phyloP scores from a whole-genome alignment of 2,888 invertebrate genomes.

The Nymphalis polychloros region DNA sequence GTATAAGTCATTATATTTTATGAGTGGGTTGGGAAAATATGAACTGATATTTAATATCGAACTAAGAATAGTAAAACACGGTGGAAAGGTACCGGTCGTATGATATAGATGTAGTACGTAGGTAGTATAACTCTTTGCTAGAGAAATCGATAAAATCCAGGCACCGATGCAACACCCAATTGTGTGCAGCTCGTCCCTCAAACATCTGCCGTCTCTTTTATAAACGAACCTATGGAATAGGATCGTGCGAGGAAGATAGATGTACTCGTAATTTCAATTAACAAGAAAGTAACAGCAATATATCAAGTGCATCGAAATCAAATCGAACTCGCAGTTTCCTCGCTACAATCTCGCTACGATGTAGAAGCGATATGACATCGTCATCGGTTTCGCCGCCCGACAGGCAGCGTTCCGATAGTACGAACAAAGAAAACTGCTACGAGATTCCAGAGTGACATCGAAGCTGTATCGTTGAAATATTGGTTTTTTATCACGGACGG shows the following conservation, averaged over 20 bases:
- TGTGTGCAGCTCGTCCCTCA: conserved; percentile 7
- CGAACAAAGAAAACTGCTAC: background rate
- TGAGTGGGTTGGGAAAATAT: too few species aligned
- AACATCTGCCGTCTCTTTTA: conserved; percentile 15
- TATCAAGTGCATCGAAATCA: background rate
- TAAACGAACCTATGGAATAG: background rate
- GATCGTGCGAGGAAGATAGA: background rate
- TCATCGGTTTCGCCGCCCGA: background rate
- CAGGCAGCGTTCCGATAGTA: background rate
- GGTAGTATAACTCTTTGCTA: background rate
- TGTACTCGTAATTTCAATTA: conserved; percentile 3
- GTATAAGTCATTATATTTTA: too few species aligned
- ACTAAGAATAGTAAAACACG: too few species aligned
- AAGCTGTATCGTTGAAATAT: too few species aligned
- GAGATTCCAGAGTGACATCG: too few species aligned
- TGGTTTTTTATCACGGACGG: too few species aligned
- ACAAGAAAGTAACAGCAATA: conserved; percentile 3
- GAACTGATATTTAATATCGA: too few species aligned
- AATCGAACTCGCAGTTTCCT: background rate
- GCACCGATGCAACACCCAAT: background rate
- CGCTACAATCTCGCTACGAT: conserved; percentile 3
- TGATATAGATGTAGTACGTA: background rate
- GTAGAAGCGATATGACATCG: background rate
- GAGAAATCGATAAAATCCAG: conserved; percentile 19
- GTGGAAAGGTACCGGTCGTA: background rate